phyloP scores from a whole-genome alignment of 2,797 vertebrate genomes.

The Crocodylus rhombifer region DNA sequence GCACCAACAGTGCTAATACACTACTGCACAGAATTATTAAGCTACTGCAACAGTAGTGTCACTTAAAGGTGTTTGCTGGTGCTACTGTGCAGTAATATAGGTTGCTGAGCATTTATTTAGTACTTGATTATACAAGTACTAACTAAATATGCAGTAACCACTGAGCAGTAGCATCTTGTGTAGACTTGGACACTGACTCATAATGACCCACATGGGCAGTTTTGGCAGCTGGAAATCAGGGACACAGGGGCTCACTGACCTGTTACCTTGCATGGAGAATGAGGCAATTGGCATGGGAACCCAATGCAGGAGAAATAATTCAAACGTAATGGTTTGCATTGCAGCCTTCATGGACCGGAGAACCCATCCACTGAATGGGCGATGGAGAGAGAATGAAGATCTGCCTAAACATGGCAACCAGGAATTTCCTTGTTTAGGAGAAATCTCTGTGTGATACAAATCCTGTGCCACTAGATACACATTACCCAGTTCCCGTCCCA shows the following conservation, averaged over 20 bases:
- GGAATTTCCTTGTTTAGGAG: neutral
- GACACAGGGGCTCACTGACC: neutral
- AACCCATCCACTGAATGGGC: neutral
- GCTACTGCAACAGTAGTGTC: too few species aligned
- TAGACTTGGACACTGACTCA: neutral
- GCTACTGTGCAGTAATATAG: too few species aligned
- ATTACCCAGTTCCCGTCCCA: neutral
- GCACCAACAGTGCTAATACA: too few species aligned
- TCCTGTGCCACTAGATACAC: neutral
- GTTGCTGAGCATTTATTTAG: too few species aligned
- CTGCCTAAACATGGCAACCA: neutral
- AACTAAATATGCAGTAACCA: too few species aligned
- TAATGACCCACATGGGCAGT: slow-evolving; percentile 24
- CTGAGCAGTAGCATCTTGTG: too few species aligned
- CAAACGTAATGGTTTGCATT: neutral
- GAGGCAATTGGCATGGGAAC: neutral
- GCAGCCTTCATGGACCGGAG: neutral
- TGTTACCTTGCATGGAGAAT: neutral
- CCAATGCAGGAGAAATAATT: neutral
- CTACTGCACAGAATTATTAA: too few species aligned
- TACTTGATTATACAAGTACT: too few species aligned
- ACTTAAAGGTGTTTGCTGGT: too few species aligned
- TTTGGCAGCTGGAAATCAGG: neutral
- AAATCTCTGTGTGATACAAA: neutral
- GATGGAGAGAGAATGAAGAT: neutral